phyloP scores from a whole-genome alignment of 2,797 vertebrate genomes.

The Sebastes baramenuke region DNA sequence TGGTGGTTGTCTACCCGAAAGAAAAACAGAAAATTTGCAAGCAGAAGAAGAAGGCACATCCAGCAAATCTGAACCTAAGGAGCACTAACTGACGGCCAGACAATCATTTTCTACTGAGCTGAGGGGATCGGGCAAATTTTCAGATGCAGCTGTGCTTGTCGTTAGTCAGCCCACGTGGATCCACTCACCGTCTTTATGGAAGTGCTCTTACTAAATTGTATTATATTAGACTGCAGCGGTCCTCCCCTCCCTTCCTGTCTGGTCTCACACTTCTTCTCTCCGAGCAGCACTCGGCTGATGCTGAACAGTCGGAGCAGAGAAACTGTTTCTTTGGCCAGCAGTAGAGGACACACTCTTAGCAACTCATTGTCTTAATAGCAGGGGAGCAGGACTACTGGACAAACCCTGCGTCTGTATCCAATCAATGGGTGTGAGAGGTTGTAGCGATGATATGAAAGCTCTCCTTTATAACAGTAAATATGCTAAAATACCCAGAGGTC shows the following conservation, averaged over 20 bases:
- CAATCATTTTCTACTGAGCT: constrained; percentile 43
- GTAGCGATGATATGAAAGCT: constrained; percentile 12
- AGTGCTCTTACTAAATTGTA: constrained; percentile 52
- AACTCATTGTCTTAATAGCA: not conserved
- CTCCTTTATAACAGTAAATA: constrained; percentile 33
- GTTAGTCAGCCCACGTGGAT: constrained; percentile 56
- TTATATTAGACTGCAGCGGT: constrained; percentile 50
- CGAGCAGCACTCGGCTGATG: not conserved
- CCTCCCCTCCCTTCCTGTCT: constrained; percentile 26
- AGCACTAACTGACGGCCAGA: constrained; percentile 13
- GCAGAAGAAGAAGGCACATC: constrained; percentile 3
- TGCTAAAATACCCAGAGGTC: constrained; percentile 52
- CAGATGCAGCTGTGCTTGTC: constrained; percentile 58
- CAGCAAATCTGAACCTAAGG: constrained; percentile 1
- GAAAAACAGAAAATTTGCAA: constrained; percentile 39
- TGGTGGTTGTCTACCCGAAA: constrained; percentile 38
- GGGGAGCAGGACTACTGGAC: not conserved
- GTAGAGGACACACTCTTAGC: constrained; percentile 1
- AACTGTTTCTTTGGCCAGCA: not conserved
- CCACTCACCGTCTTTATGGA: constrained; percentile 62
- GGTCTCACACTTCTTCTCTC: constrained; percentile 12
- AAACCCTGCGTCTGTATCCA: constrained; percentile 2
- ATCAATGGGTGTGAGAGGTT: constrained; percentile 31
- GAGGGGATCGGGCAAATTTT: constrained; percentile 39
- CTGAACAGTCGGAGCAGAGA: constrained; percentile 19